phyloP scores from a whole-genome alignment of 1,140 invertebrate species.

The Rhagoletis zephyria region DNA sequence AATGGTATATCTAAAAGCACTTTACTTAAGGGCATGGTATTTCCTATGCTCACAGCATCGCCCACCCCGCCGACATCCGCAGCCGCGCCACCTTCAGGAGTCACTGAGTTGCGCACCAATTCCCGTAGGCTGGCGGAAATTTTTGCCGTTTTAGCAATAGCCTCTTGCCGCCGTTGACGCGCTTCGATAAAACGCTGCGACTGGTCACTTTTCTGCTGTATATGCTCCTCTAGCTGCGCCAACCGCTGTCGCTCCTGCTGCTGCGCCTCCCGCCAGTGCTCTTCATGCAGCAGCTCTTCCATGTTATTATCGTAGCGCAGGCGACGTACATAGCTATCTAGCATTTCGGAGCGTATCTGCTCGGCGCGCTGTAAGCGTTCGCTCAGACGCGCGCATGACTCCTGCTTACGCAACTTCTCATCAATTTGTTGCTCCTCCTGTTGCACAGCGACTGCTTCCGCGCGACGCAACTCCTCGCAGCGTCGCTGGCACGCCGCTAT shows the following conservation, averaged over 20 bases:
- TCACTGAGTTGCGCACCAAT: slow-evolving; percentile 68
- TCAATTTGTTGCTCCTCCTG: slow-evolving; percentile 70
- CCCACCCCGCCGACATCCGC: slow-evolving; percentile 51
- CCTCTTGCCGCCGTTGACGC: slow-evolving; percentile 63
- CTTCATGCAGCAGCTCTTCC: slow-evolving; percentile 70
- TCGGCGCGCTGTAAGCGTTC: slow-evolving; percentile 68
- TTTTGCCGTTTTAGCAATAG: slow-evolving; percentile 67
- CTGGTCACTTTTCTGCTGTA: slow-evolving; percentile 63
- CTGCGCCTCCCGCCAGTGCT: slow-evolving; percentile 69
- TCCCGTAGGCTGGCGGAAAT: slow-evolving; percentile 70
- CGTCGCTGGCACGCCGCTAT: slow-evolving; percentile 63
- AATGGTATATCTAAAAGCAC: slow-evolving; percentile 61
- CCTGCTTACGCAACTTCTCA: slow-evolving; percentile 64
- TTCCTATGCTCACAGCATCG: slow-evolving; percentile 58
- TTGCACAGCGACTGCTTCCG: slow-evolving; percentile 65
- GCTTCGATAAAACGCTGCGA: slow-evolving; percentile 67
- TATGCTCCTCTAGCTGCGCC: slow-evolving; percentile 65
- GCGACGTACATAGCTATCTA: slow-evolving; percentile 66
- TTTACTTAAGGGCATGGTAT: slow-evolving; percentile 62
- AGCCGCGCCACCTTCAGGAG: slow-evolving; percentile 62
- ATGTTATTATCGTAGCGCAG: slow-evolving; percentile 69
- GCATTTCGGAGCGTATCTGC: slow-evolving; percentile 62
- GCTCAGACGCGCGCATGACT: slow-evolving; percentile 65
- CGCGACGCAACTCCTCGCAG: slow-evolving; percentile 65
- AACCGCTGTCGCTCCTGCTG: slow-evolving; percentile 62